Base-by-base conservation (phyloP, 37 sponge, comb jelly and placozoan species). In the Mnemiopsis leidyi region DNA sequence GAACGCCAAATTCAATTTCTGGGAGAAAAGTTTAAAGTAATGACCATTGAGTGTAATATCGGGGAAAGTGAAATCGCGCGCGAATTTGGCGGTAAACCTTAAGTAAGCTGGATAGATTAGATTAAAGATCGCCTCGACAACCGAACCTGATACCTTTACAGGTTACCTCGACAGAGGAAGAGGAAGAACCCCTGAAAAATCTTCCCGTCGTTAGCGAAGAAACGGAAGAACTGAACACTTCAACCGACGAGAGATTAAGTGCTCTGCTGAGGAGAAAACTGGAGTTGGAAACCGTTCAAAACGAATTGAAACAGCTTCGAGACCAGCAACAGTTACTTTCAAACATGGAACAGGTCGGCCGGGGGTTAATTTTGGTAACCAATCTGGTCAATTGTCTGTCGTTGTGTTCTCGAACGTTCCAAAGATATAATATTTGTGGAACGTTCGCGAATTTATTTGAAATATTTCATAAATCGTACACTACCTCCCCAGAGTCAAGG, bases 21-120 rank as follows among this genome's bases (percentile, higher is more conserved):
- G 9, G 1, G 24, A 3, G 21, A 69, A 69, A 69, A 69, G 73
- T 21, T 25, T 25, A 21, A 23, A 28, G 29, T 25, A 69, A 20
- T 25, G 29, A 69, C 2, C 73, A 69, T 69, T 69, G 73, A 69
- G 73, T 69, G 73, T 69, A 69, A 69, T 69, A 69, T 69, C 73
- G 29, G 73, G 61, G 61, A 5, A n/a, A 48, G 9, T 48, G 13
- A 48, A 48, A 48, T 48, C 61, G 61, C 61, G 61, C 61, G 61
- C 61, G 13, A 13, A 48, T 48, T 48, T 48, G 61, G 61, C 61
- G 61, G 61, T 48, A 48, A 48, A 48, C 61, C 61, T 18, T 48
- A n/a, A n/a, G n/a, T n/a, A n/a, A n/a, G n/a, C n/a, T n/a, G n/a
- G n/a, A n/a, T n/a, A n/a, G n/a, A n/a, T n/a, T n/a, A n/a, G n/a